These are phyloP conservation scores for Anagrus nilaparvatae DNA, from an alignment of 1,140 invertebrate species.

Conservation along the genomic window DNA sequence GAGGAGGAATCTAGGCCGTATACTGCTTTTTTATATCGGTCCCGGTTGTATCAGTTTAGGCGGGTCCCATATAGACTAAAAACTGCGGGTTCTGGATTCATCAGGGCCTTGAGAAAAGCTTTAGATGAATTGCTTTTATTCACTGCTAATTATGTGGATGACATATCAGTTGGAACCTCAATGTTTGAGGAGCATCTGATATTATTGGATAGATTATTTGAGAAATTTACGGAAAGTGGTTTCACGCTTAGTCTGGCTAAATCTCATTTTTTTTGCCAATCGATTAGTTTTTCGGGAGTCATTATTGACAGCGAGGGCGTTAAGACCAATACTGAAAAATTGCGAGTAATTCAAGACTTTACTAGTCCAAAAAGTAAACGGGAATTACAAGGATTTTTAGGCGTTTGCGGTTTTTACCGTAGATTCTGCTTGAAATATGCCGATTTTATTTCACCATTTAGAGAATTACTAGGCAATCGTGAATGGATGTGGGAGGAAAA, in stretches of 20 bases:
- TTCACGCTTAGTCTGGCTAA: slow-evolving; percentile 7
- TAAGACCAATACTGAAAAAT: slow-evolving; percentile 23
- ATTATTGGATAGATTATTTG: slow-evolving; percentile 5
- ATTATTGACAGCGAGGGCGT: slow-evolving; percentile 22
- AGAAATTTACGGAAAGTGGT: slow-evolving; percentile 1
- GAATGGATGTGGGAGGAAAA: background rate
- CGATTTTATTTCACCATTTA: background rate
- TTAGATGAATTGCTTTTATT: slow-evolving; percentile 8
- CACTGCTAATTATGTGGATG: slow-evolving; percentile 12
- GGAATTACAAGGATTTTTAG: slow-evolving; percentile 2
- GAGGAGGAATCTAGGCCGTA: slow-evolving; percentile 8
- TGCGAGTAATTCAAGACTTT: slow-evolving; percentile 26
- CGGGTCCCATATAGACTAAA: slow-evolving; percentile 13
- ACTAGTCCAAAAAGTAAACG: slow-evolving; percentile 17
- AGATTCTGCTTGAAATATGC: background rate
- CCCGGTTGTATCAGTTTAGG: slow-evolving; percentile 11
- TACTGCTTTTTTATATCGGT: slow-evolving; percentile 13
- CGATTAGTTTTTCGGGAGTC: slow-evolving; percentile 28
- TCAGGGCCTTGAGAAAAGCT: slow-evolving; percentile 8
- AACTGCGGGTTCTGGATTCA: no score
- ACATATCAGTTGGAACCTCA: slow-evolving; percentile 10
- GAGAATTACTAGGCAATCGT: background rate
- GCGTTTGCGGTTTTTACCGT: background rate
- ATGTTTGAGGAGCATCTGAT: slow-evolving; percentile 11
- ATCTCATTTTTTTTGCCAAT: no score